Percentiles rank a stretch among this genome's conserved stretches.
These are phyloP conservation scores for Cephus nigrinus DNA, from an alignment of 2,888 invertebrate genomes.

Conservation along the genomic window DNA sequence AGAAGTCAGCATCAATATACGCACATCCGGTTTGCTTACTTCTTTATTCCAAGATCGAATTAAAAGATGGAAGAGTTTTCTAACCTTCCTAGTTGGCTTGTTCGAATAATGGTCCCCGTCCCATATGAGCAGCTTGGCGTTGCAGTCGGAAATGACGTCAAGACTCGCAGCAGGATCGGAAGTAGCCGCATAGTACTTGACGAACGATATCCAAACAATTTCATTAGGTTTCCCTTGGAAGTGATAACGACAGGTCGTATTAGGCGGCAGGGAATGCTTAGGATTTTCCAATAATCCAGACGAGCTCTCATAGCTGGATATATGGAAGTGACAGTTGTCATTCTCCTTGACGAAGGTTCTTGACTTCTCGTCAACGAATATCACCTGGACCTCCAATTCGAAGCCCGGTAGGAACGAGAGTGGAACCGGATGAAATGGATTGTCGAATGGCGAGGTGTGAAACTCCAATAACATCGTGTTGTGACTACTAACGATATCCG, in stretches of 20 bases:
- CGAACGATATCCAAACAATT: slow-evolving; percentile 86
- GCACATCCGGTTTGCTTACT: not conserved
- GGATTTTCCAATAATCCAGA: slow-evolving; percentile 82
- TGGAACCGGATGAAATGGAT: slow-evolving; percentile 83
- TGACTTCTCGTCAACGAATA: slow-evolving; percentile 81
- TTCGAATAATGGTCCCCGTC: slow-evolving; percentile 70
- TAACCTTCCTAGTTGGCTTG: slow-evolving; percentile 29
- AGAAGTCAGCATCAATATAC: not conserved
- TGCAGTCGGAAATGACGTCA: slow-evolving; percentile 77
- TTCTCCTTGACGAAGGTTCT: slow-evolving; percentile 80
- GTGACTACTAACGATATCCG: slow-evolving; percentile 82
- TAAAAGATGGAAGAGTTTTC: not conserved
- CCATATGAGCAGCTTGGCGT: slow-evolving; percentile 80
- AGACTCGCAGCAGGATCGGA: slow-evolving; percentile 73
- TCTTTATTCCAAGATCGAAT: not conserved
- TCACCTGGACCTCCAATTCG: slow-evolving; percentile 83
- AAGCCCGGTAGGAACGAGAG: slow-evolving; percentile 84
- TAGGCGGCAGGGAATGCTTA: slow-evolving; percentile 81
- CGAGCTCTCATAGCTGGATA: slow-evolving; percentile 79
- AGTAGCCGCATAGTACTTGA: slow-evolving; percentile 82
- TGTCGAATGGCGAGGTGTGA: slow-evolving; percentile 84
- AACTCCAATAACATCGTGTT: slow-evolving; percentile 84
- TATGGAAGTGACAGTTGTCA: slow-evolving; percentile 80
- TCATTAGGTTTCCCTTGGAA: slow-evolving; percentile 81
- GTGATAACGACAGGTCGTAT: slow-evolving; percentile 84